Evolutionary conservation across 2,113 vertebrate genomes (phyloP).

Genomic region (Clarias gariepinus): DNA sequence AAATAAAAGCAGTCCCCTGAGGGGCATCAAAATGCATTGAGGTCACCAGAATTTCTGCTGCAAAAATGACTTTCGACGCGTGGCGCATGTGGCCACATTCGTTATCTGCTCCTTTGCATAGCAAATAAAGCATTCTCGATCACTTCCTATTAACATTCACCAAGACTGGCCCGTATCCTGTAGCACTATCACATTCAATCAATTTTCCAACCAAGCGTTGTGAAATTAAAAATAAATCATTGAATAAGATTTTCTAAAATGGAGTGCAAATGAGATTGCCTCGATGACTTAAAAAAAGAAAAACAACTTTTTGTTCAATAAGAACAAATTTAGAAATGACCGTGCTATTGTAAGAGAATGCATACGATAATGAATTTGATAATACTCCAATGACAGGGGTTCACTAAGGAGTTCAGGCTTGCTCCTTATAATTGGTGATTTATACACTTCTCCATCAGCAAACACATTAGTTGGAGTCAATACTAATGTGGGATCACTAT

Average conservation of each 20-base stretch:
- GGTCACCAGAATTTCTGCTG: slow-evolving; percentile 47
- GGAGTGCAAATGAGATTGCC: not conserved
- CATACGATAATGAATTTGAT: slow-evolving; percentile 15
- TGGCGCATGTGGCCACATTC: slow-evolving; percentile 26
- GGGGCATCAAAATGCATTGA: slow-evolving; percentile 49
- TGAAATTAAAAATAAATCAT: slow-evolving; percentile 46
- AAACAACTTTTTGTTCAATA: not conserved
- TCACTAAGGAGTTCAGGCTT: not conserved
- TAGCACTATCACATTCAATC: slow-evolving; percentile 46
- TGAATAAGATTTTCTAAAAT: slow-evolving; percentile 28
- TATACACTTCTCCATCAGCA: slow-evolving; percentile 34
- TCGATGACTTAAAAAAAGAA: not conserved
- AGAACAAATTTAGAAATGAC: slow-evolving; percentile 6
- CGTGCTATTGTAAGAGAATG: not conserved
- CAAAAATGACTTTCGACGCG: slow-evolving; percentile 47
- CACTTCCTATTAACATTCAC: slow-evolving; percentile 50
- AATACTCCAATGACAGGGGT: not conserved
- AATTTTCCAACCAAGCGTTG: slow-evolving; percentile 45
- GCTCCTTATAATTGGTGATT: slow-evolving; percentile 26
- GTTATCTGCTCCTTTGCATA: slow-evolving; percentile 49
- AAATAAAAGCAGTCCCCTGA: slow-evolving; percentile 1
- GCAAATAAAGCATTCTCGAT: slow-evolving; percentile 47
- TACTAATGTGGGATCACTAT: slow-evolving; percentile 27
- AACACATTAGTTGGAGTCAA: slow-evolving; percentile 38
- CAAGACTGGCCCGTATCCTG: slow-evolving; percentile 28